Evolutionary conservation across 2,113 vertebrate genomes (phyloP).

Genomic region (Dicaeum eximium): DNA sequence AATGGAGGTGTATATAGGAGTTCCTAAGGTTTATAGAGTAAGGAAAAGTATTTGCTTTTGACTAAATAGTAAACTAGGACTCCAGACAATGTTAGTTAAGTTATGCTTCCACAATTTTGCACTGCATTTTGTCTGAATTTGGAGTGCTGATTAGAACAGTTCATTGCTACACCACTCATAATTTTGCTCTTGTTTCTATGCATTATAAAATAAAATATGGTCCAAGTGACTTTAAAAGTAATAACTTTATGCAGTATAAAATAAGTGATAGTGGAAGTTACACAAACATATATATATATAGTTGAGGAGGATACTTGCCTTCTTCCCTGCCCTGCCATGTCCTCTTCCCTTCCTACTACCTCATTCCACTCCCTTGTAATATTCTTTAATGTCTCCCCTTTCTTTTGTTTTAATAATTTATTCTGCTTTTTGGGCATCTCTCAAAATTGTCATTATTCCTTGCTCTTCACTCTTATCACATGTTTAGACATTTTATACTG

Average conservation of each 20-base stretch:
- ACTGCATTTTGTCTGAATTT: neutral
- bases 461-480: neutral
- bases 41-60: neutral
- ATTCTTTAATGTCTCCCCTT: neutral
- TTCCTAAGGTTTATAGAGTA: neutral
- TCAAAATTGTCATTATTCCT: neutral
- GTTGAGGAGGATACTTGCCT: neutral
- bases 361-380: neutral
- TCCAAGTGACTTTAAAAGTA: neutral
- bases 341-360: neutral
- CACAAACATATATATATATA: neutral
- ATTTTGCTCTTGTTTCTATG: neutral
- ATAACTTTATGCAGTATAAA: neutral
- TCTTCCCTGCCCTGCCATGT: neutral
- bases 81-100: neutral
- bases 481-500: neutral
- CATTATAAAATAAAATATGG: neutral
- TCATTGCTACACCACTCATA: neutral
- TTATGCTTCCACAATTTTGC: neutral
- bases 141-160: neutral
- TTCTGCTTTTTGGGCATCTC: neutral
- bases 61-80: neutral
- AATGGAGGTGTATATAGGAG: neutral
- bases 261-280: neutral
- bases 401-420: neutral